phyloP scores from a whole-genome alignment of 2,797 vertebrate species.

The Chromobotia macracanthus region DNA sequence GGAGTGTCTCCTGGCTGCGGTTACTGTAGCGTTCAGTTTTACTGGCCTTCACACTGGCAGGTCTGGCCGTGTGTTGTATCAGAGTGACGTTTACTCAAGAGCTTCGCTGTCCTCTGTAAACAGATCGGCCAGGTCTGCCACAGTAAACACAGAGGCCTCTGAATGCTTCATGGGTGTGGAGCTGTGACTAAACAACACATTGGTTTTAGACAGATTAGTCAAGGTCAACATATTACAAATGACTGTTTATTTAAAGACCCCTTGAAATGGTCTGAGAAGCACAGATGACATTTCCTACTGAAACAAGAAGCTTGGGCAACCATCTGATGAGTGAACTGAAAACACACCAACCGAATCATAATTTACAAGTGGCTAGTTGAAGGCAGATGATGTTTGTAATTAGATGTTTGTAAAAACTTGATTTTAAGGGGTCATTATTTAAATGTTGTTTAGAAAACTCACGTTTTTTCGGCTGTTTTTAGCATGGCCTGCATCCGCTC shows the following conservation, averaged over 20 bases:
- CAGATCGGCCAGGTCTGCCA: conserved; percentile 93
- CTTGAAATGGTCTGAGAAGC: not conserved
- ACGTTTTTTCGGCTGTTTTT: conserved; percentile 95
- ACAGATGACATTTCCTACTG: not conserved
- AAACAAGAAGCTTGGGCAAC: not conserved
- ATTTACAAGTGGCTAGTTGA: not conserved
- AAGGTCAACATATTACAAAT: conserved; percentile 2
- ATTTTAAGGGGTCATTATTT: not conserved
- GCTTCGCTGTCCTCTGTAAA: conserved; percentile 91
- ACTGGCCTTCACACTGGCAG: conserved; percentile 25
- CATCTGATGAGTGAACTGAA: not conserved
- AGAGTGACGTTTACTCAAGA: conserved; percentile 67
- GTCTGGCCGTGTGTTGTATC: not conserved
- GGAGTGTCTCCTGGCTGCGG: conserved; percentile 27
- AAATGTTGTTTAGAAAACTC: not conserved
- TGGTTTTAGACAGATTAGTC: conserved; percentile 16
- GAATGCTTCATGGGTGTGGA: conserved; percentile 91
- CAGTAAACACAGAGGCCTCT: conserved; percentile 92
- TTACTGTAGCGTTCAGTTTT: conserved; percentile 27
- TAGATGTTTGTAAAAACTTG: not conserved
- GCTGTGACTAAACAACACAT: conserved; percentile 78
- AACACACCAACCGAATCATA: not conserved
- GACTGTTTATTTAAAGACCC: not conserved
- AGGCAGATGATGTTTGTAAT: not conserved
- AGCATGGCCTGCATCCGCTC: conserved; percentile 97